These are phyloP conservation scores for Labroides dimidiatus DNA, from an alignment of 2,797 vertebrate species.

Conservation along the genomic window DNA sequence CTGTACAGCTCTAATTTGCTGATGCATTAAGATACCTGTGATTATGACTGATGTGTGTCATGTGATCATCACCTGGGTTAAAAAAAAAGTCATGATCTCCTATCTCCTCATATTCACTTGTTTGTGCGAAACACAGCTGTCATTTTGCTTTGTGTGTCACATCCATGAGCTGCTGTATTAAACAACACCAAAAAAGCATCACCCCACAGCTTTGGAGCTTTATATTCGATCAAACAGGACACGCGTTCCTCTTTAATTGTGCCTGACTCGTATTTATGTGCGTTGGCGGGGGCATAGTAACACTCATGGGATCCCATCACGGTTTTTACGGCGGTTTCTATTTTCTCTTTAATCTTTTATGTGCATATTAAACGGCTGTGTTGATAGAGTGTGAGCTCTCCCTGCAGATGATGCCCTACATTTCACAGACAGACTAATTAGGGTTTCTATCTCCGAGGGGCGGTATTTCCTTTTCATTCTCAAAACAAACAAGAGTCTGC, in stretches of 20 bases:
- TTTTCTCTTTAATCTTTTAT: constrained; percentile 80
- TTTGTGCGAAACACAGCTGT: background rate
- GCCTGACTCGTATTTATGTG: constrained; percentile 6
- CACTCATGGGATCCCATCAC: constrained; percentile 21
- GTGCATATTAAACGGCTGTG: constrained; percentile 74
- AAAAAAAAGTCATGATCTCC: background rate
- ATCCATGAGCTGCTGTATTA: background rate
- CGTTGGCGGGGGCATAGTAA: background rate
- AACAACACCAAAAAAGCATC: background rate
- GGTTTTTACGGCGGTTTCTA: constrained; percentile 48
- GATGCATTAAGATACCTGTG: no score
- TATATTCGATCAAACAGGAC: constrained; percentile 10
- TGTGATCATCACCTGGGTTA: background rate
- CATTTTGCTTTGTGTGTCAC: background rate
- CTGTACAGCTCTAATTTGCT: no score
- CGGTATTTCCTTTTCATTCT: constrained; percentile 46
- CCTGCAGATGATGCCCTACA: constrained; percentile 64
- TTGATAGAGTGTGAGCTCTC: constrained; percentile 60
- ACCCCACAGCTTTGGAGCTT: constrained; percentile 16
- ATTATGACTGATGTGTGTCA: no score
- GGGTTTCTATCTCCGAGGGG: constrained; percentile 52
- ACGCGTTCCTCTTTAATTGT: constrained; percentile 2
- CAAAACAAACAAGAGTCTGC: constrained; percentile 58
- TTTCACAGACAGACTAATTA: constrained; percentile 76
- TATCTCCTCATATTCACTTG: background rate